Base-by-base conservation (phyloP, 2,888 invertebrate species). In the Furcula furcula region DNA sequence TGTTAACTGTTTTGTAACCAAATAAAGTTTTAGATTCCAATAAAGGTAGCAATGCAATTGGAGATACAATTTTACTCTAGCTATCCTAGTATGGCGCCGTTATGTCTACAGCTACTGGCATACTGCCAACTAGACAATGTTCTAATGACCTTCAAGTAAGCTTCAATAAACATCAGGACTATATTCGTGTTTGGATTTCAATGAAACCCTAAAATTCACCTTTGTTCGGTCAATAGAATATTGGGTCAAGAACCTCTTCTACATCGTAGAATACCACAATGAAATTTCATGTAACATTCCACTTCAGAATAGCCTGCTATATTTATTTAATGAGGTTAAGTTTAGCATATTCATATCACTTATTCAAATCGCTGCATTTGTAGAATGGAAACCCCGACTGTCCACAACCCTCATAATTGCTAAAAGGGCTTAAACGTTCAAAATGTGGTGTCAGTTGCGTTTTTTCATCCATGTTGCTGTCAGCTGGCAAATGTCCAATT, bases 31-130 rank as follows among this genome's bases (percentile, higher is more conserved):
- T 3, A 21, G 1, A 1, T 21, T 3, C 10, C 3, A 4, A 5
- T 21, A 9, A 9, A 9, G n/a, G 21, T 21, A 15, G 20, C 16
- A 12, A 18, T 11, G 15, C 22, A 31, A 47, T 49, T 48, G 43
- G 40, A 45, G 42, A 30, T 32, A 44, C 44, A 47, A 49, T 45
- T 37, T 44, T 40, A 49, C 27, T 30, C 35, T 44, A 56, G 39
- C n/a, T n/a, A n/a, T n/a, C 49, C 52, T 49, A 46, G 57, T 45
- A 58, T 47, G 77, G 76, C 76, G 77, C 76, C 77, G 54, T 44
- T 35, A 49, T 41, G 77, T 76, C 77, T 78, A 48, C 55, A 58
- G 43, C 36, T 50, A 35, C 45, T 78, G 77, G 77, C 75, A 47
- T 10, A 22, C 26, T 34, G 64, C 77, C 77, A 76, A 64, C 30